Base-by-base conservation (phyloP, 1,140 invertebrate genomes). In the Drosophila lini region DNA sequence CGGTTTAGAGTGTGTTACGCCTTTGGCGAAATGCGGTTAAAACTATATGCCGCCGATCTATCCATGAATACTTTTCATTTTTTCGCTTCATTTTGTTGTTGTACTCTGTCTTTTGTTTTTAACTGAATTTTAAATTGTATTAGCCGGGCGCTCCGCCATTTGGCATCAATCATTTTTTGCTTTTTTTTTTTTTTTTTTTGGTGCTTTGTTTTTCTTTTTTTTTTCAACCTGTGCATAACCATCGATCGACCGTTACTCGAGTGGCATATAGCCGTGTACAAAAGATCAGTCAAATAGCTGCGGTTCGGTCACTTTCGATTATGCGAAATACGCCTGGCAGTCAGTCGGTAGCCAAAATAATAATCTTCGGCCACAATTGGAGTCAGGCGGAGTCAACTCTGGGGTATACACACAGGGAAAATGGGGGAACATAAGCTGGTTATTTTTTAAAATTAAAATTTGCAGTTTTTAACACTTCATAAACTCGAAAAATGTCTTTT, bases 1-100 rank as follows among this genome's bases (percentile, higher is more conserved):
- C 90, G 89, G 89, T 90, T 89, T 90, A 89, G 84, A 89, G 84
- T 91, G 90, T 85, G 89, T 91, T 83, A 91, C 89, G 89, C 89
- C 89, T 78, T 74, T 67, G 84, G 84, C 84, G 84, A 89, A 89
- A 89, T 89, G 84, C 85, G 84, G 84, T 90, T 90, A 90, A 89
- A 71, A 84, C 85, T 83, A 78, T 83, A 62, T 53, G 50, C 50
- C 50, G 50, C 50, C 71, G 71, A 65, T 86, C 76, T 78, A 81
- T 71, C 48, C 61, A 53, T 52, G 65, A 77, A 75, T 89, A 84
- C 80, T 73, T 81, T 89, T 88, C 52, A 71, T 76, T 82, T 79
- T 74, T 50, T 25, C 55, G n/a, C 42, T 10, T 42, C 16, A 16
- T 42, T 36, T 56, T 13, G 8, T 56, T 28, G 25, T 28, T 13